These are phyloP conservation scores for Gouania willdenowi DNA, from an alignment of 2,797 vertebrate species.

Conservation along the genomic window DNA sequence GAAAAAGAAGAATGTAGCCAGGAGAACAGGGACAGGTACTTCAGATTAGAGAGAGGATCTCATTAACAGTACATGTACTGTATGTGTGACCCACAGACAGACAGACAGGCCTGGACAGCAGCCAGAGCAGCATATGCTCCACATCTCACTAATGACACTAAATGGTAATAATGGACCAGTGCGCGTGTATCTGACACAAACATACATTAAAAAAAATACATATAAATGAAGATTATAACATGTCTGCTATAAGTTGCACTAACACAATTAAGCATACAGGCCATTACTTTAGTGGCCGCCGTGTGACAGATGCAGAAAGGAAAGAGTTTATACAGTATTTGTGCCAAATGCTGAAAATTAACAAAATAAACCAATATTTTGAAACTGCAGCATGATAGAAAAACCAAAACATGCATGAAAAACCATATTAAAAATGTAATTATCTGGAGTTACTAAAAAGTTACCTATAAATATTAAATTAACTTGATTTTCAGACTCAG, in stretches of 20 bases:
- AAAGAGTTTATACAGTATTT: slow-evolving; percentile 5
- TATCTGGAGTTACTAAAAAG: too few relatives aligned
- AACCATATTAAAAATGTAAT: too few relatives aligned
- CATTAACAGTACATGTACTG: slow-evolving; percentile 26
- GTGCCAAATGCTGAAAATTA: slow-evolving; percentile 12
- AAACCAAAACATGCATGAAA: too few relatives aligned
- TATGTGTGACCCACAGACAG: slow-evolving; percentile 21
- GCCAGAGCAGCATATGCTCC: slow-evolving; percentile 73
- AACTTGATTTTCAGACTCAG: too few relatives aligned
- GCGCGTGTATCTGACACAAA: slow-evolving; percentile 18
- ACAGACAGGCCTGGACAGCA: slow-evolving; percentile 42
- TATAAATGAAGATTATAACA: slow-evolving; percentile 11
- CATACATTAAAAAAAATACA: slow-evolving; percentile 11
- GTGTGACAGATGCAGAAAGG: slow-evolving; percentile 13
- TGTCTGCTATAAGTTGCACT: not conserved
- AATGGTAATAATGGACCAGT: slow-evolving; percentile 71
- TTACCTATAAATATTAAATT: too few relatives aligned
- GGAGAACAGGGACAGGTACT: slow-evolving; percentile 16
- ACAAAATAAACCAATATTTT: slow-evolving; percentile 1
- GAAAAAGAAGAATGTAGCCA: not conserved
- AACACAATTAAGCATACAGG: slow-evolving; percentile 6
- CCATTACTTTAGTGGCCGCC: not conserved
- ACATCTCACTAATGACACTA: slow-evolving; percentile 72
- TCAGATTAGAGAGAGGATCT: slow-evolving; percentile 37
- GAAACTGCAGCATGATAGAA: slow-evolving; percentile 4